Conservation (phyloP, 2,797 vertebrate species). For the Cebuella pygmaea region DNA sequence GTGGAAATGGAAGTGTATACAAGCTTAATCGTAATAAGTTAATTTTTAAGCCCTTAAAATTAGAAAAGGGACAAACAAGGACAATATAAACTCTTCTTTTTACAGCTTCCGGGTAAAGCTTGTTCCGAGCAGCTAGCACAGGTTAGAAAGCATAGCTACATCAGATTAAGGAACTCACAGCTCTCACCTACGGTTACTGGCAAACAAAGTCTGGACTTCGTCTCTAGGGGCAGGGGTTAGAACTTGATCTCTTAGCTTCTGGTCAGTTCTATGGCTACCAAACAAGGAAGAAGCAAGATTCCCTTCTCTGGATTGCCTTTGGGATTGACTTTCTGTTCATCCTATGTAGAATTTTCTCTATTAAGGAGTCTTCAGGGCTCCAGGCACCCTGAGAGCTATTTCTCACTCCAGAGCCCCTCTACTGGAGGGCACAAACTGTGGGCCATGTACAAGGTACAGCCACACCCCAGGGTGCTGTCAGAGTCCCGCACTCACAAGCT, state of each 20-base stretch:
- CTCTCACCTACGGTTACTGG: neutral
- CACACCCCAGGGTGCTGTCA: fast-evolving
- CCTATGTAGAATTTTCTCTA: neutral
- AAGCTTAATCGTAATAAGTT: neutral
- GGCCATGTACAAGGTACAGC: neutral
- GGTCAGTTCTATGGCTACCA: neutral
- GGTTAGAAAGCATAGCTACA: neutral
- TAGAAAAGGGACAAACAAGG: neutral
- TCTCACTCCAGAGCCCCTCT: neutral
- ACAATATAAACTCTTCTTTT: neutral
- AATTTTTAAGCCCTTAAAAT: constrained; percentile 27
- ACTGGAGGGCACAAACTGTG: neutral
- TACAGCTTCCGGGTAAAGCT: neutral
- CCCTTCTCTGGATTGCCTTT: neutral
- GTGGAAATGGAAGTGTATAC: neutral
- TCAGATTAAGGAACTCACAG: neutral
- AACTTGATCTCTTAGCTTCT: constrained; percentile 6
- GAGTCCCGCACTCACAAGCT: neutral
- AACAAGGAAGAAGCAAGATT: constrained; percentile 40
- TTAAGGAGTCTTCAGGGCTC: neutral
- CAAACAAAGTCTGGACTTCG: neutral
- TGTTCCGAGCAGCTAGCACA: neutral
- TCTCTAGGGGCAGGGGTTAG: neutral
- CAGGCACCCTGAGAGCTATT: neutral
- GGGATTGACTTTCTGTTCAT: neutral